These are phyloP conservation scores for Phataginus tricuspis DNA, from an alignment of 2,797 vertebrate species.

Conservation along the genomic window DNA sequence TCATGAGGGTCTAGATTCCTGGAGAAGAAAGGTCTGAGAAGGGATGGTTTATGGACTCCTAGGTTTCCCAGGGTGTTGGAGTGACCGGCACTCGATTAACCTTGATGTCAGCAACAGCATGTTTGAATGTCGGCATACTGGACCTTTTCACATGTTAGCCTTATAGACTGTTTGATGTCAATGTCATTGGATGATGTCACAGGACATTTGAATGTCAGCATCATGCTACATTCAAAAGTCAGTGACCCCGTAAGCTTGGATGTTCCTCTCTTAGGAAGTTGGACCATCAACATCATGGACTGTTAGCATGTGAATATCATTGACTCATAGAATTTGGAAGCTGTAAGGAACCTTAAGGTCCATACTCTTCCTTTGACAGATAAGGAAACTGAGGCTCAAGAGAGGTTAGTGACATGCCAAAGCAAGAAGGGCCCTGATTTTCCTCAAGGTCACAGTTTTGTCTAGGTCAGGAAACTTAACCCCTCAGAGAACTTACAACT, in stretches of 20 bases:
- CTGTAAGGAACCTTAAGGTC: neutral
- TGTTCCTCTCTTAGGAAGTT: neutral
- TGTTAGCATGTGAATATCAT: neutral
- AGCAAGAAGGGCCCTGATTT: neutral
- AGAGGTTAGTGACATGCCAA: neutral
- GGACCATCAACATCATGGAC: neutral
- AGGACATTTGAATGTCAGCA: constrained; percentile 26
- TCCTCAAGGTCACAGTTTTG: neutral
- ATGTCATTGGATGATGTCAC: constrained; percentile 7
- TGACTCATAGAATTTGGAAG: neutral
- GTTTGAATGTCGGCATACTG: neutral
- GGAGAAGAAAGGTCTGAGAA: neutral
- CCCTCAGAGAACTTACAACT: neutral
- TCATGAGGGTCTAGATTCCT: neutral
- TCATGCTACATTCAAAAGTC: neutral
- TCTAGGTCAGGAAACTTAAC: neutral
- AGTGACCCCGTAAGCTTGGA: neutral
- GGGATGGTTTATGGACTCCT: neutral
- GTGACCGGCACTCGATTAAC: neutral
- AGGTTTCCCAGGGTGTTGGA: neutral
- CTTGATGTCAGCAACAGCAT: neutral
- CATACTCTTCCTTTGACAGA: neutral
- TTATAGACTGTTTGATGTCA: neutral
- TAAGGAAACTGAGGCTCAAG: neutral
- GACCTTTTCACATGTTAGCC: neutral